phyloP scores from a whole-genome alignment of 2,888 invertebrate genomes.

The Drosophila limbata region DNA sequence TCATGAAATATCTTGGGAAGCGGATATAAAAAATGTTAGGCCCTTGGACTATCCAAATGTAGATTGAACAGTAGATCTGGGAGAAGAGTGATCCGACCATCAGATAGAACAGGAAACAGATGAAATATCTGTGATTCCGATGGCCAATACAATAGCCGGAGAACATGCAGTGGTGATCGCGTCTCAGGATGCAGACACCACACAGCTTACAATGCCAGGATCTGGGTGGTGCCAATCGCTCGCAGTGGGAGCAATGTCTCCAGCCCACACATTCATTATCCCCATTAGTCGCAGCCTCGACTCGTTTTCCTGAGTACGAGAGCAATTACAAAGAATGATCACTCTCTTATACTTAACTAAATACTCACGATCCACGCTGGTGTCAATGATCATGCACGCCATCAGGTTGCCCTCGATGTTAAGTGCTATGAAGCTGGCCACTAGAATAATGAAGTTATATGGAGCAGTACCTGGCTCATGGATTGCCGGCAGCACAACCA shows the following conservation, averaged over 20 bases:
- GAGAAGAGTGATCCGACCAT: background rate
- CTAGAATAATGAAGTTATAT: slow-evolving; percentile 87
- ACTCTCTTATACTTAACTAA: background rate
- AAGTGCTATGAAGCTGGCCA: slow-evolving; percentile 89
- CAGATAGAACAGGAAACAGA: background rate
- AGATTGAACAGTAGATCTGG: background rate
- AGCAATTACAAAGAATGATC: too few relatives aligned
- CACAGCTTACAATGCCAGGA: slow-evolving; percentile 15
- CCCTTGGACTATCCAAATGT: background rate
- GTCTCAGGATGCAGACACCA: slow-evolving; percentile 9
- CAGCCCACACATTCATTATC: slow-evolving; percentile 5
- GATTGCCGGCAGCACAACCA: slow-evolving; percentile 90
- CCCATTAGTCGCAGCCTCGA: background rate
- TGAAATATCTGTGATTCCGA: slow-evolving; percentile 14
- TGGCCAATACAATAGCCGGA: slow-evolving; percentile 19
- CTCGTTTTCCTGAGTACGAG: background rate
- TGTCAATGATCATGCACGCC: slow-evolving; percentile 90
- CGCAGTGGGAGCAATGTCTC: slow-evolving; percentile 13
- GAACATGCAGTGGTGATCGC: slow-evolving; percentile 20
- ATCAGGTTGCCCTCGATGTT: slow-evolving; percentile 92
- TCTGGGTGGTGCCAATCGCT: slow-evolving; percentile 8
- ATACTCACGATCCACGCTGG: slow-evolving; percentile 88
- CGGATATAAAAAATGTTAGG: background rate
- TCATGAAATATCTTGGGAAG: background rate
- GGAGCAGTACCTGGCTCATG: slow-evolving; percentile 86